A percentile compares a stretch with the other conserved stretches of the same genome.
phyloP scores from a whole-genome alignment of 2,888 invertebrate species.

The Malthinus seriepunctatus region DNA sequence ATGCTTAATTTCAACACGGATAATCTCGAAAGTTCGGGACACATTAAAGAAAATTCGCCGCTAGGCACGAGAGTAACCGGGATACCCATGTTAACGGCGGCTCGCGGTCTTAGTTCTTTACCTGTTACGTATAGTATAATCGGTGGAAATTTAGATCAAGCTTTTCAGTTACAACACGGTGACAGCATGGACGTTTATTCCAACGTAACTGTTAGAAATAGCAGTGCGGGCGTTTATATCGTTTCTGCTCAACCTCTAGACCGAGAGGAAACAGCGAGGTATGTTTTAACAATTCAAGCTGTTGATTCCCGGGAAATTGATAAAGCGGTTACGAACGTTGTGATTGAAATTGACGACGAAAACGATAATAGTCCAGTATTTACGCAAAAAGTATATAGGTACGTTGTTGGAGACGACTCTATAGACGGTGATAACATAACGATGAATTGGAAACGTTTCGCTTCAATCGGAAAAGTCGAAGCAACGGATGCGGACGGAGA shows the following conservation, averaged over 20 bases:
- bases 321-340: conserved; percentile 78
- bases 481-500: conserved; percentile 93
- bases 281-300: conserved; percentile 78
- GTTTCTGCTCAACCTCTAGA: conserved; percentile 79
- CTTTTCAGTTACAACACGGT: conserved; percentile 73
- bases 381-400: conserved; percentile 75
- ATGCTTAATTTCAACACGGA: conserved; percentile 77
- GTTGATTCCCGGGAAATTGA: conserved; percentile 79
- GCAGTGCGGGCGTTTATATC: conserved; percentile 69
- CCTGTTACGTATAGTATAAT: conserved; percentile 81
- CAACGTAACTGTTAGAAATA: conserved; percentile 56
- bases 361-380: conserved; percentile 93
- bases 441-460: conserved; percentile 75
- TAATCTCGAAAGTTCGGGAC: conserved; percentile 67
- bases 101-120: conserved; percentile 65
- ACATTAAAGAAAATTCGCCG: conserved; percentile 76
- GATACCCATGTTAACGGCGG: conserved; percentile 73
- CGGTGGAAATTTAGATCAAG: conserved; percentile 73
- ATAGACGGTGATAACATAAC: conserved; percentile 63
- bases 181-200: conserved; percentile 54
- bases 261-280: conserved; percentile 72
- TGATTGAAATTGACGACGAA: conserved; percentile 78
- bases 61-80: conserved; percentile 72
- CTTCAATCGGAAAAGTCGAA: conserved; percentile 80
- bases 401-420: conserved; percentile 70